These are phyloP conservation scores for Gobionotothen gibberifrons DNA, from an alignment of 2,797 vertebrate species.

Conservation along the genomic window DNA sequence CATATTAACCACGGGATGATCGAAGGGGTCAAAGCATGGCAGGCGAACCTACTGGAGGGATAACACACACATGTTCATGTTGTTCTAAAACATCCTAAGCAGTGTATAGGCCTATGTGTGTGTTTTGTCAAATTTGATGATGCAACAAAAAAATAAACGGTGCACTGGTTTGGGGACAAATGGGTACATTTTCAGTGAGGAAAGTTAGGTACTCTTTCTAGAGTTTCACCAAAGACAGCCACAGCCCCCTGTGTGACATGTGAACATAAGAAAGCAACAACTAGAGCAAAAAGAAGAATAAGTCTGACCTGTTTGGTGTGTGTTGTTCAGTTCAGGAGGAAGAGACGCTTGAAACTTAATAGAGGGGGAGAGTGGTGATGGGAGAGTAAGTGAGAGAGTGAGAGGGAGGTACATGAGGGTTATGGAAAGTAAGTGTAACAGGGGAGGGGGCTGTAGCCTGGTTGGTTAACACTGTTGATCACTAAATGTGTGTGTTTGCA, in stretches of 20 bases:
- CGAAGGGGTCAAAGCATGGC: conserved; percentile 18
- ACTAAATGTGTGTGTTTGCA: conserved; percentile 55
- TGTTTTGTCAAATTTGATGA: conserved; percentile 7
- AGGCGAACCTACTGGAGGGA: conserved; percentile 13
- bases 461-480: conserved; percentile 61
- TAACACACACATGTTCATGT: conserved; percentile 15
- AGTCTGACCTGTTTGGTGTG: conserved; percentile 84
- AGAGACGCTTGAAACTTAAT: conserved; percentile 79
- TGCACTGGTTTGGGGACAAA: conserved; percentile 7
- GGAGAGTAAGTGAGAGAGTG: conserved; percentile 60
- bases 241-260: conserved; percentile 34
- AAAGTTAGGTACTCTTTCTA: conserved; percentile 24
- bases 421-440: conserved; percentile 77
- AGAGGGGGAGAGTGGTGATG: conserved; percentile 66
- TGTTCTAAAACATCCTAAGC: conserved; percentile 14
- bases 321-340: conserved; percentile 78
- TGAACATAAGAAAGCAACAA: conserved; percentile 40
- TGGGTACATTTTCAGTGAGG: conserved; percentile 27
- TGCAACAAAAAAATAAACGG: background rate
- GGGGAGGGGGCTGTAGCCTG: conserved; percentile 66
- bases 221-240: conserved; percentile 10
- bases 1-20: conserved; percentile 47
- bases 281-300: conserved; percentile 68
- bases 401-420: conserved; percentile 55
- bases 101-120: background rate